A percentile compares a stretch with the other conserved stretches of the same genome.
phyloP scores from a whole-genome alignment of 2,888 invertebrate genomes.

The Volucella inflata region DNA sequence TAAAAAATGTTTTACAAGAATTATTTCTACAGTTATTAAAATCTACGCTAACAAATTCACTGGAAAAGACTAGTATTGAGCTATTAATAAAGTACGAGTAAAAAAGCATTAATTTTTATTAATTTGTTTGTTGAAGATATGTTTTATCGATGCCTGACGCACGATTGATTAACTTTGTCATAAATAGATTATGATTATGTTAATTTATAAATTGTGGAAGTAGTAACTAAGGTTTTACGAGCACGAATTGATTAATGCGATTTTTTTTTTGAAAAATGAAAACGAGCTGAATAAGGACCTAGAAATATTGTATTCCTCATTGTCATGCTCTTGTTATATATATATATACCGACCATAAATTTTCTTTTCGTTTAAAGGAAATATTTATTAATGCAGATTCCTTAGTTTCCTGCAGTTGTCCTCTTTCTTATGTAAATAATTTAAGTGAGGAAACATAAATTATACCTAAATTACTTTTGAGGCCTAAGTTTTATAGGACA shows the following conservation, averaged over 20 bases:
- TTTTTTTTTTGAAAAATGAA: neutral
- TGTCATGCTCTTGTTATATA: too few species aligned
- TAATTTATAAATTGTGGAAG: slow-evolving; percentile 3
- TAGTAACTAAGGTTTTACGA: neutral
- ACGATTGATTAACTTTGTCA: neutral
- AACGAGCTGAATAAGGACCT: too few species aligned
- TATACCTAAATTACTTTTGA: slow-evolving; percentile 37
- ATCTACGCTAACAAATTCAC: too few species aligned
- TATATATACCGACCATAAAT: too few species aligned
- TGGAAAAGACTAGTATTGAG: too few species aligned
- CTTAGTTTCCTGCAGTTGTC: neutral
- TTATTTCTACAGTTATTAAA: too few species aligned
- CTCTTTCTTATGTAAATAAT: slow-evolving; percentile 25
- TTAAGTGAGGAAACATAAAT: slow-evolving; percentile 33
- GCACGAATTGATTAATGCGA: neutral
- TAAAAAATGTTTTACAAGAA: too few species aligned
- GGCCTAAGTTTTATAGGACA: slow-evolving; percentile 10
- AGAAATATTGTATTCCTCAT: too few species aligned
- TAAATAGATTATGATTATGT: slow-evolving; percentile 1
- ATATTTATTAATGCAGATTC: too few species aligned
- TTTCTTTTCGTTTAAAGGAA: too few species aligned
- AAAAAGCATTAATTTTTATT: neutral
- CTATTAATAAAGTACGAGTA: too few species aligned
- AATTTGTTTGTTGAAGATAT: neutral
- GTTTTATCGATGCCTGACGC: neutral